Base-by-base conservation (phyloP, 2,888 invertebrate genomes). In the Drosophila infuscata region DNA sequence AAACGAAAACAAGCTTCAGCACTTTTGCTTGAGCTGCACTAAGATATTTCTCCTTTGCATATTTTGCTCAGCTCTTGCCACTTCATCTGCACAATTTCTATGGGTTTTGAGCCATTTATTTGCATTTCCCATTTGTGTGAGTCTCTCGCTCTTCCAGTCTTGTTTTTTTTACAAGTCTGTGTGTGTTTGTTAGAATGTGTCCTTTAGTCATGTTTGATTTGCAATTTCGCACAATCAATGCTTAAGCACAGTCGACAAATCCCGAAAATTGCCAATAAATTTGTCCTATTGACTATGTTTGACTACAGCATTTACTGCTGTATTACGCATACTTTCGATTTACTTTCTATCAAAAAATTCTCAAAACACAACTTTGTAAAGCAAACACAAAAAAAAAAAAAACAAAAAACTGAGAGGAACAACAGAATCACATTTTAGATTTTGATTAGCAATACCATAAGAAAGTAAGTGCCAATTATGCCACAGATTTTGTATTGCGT, bases 181-280 rank as follows among this genome's bases (percentile, higher is more conserved):
- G 11, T 59, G 43, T 68, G 43, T 59, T 53, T 64, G 48, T 48
- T 61, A 41, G 70, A 59, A 66, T 60, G 68, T 82, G 70, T 87
- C 72, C 77, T 72, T 82, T 78, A 82, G 90, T 87, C 83, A 89
- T 87, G 85, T 87, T 87, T 87, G 87, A 87, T 87, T 87, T 90
- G 87, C 88, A 89, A 87, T 86, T 86, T 90, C 67, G 73, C 76
- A 88, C 87, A 86, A 86, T 89, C 83, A 83, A 82, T 76, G 77
- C 51, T 66, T 66, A 77, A 76, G 77, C 77, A 77, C 59, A 80
- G 81, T 68, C 78, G 72, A 79, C 73, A 88, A 89, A 89, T 88
- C 88, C 78, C 83, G 63, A 74, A 86, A 89, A 86, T 87, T 87
- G 89, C 74, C 87, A 87, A 90, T 90, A 90, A 87, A 90, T 89